Evolutionary conservation across 2,113 vertebrate genomes (phyloP), one percentile per base, ranked within the genome.

Genomic region (Oxygymnocypris stewartii): DNA sequence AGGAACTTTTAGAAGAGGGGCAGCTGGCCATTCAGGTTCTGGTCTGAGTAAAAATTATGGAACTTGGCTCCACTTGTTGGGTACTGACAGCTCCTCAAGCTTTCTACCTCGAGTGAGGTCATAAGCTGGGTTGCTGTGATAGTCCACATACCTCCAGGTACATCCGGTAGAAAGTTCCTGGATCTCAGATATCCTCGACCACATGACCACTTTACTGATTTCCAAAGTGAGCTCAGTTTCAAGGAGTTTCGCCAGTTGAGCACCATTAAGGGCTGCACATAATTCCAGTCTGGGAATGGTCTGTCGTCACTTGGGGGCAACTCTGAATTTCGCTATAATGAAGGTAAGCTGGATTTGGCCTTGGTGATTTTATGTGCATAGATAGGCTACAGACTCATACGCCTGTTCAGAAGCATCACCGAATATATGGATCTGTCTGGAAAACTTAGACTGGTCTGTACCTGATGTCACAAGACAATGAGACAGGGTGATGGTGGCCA

Each of bases 61-160:
- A 3, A 3, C 35, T 37, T 37, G 35, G 59, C 23, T 63, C 59
- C 59, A 63, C 3, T 5, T 40, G 12, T 40, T 85, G 28, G 6
- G 3, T 14, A 31, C 28, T 37, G 82, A 31, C 14, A 31, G 40
- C 6, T 84, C 42, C 6, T 20, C 20, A 4, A 37, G 25, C 7
- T 13, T 57, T 51, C 25, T 84, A 37, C 67, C 67, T 74, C 4
- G n/a, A 16, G 69, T 75, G 4, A 84, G 23, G 67, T 84, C 82
- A 73, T 84, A 67, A 1, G 47, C 73, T 35, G 54, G 51, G 2
- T 85, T 84, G 1, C 69, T 75, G 5, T 11, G 10, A 8, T 51
- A 76, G 7, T 65, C 51, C 28, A 85, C 51, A 13, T 76, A 85
- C 25, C 44, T 1, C 54, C 83, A 76, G 35, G 37, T 23, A 59